Conservation (phyloP, 1,140 invertebrate species). For the Aphidius gifuensis region DNA sequence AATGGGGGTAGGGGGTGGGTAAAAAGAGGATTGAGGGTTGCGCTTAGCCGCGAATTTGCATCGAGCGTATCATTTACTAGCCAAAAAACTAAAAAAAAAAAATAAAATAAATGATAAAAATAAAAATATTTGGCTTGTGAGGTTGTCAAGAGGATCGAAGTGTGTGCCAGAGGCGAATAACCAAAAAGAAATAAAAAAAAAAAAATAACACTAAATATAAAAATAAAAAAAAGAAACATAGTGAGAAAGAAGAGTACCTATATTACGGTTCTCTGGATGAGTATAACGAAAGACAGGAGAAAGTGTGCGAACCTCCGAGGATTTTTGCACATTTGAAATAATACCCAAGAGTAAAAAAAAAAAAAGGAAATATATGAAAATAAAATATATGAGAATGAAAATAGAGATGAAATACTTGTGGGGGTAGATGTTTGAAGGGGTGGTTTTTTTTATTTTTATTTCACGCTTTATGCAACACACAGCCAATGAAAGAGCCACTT, state of each 20-base stretch:
- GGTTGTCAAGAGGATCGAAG: slow-evolving; percentile 3
- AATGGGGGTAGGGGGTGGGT: slow-evolving; percentile 18
- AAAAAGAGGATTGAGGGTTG: slow-evolving; percentile 6
- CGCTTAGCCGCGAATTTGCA: slow-evolving; percentile 14
- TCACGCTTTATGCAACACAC: slow-evolving; percentile 25
- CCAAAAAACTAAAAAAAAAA: slow-evolving; percentile 19
- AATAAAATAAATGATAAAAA: not conserved
- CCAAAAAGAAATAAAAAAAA: slow-evolving; percentile 13
- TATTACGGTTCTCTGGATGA: not conserved
- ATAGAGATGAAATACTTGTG: too few species aligned
- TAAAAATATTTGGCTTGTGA: not conserved
- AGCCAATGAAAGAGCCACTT: slow-evolving; percentile 34
- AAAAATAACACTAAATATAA: slow-evolving; percentile 5
- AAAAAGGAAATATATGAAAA: too few species aligned
- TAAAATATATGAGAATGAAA: too few species aligned
- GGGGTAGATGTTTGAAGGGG: not conserved
- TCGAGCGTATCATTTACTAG: slow-evolving; percentile 15
- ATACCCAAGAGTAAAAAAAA: slow-evolving; percentile 14
- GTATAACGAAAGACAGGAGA: slow-evolving; percentile 18
- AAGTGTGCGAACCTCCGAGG: slow-evolving; percentile 25
- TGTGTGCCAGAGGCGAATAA: not conserved
- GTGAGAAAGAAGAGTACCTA: not conserved
- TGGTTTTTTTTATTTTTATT: slow-evolving; percentile 32
- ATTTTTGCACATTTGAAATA: slow-evolving; percentile 27
- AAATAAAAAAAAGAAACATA: slow-evolving; percentile 13